phyloP scores from a whole-genome alignment of 2,113 vertebrate species.

The Pomatostomus ruficeps region DNA sequence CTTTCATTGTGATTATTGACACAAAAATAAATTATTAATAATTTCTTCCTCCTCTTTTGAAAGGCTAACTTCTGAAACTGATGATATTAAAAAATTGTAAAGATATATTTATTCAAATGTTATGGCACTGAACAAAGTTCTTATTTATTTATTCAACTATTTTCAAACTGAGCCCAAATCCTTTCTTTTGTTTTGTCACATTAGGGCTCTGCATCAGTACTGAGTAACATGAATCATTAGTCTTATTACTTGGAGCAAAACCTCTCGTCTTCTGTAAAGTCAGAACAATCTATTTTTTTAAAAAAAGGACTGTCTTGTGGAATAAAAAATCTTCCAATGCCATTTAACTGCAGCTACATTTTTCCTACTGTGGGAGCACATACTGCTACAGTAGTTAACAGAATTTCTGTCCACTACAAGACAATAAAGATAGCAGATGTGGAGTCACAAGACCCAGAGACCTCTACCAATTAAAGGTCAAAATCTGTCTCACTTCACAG shows the following conservation, averaged over 20 bases:
- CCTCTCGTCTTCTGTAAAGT: neutral
- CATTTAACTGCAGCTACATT: neutral
- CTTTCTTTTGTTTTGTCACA: neutral
- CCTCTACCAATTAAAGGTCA: constrained; percentile 69
- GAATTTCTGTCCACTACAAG: constrained; percentile 45
- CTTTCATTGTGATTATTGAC: neutral
- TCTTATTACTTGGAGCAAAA: neutral
- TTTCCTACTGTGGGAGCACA: neutral
- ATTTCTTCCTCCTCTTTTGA: neutral
- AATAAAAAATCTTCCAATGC: neutral
- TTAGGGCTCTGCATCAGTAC: neutral
- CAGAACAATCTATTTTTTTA: neutral
- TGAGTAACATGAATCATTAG: neutral
- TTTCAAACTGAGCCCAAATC: neutral
- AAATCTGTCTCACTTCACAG: constrained; percentile 52
- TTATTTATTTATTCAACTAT: neutral
- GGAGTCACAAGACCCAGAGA: constrained; percentile 29
- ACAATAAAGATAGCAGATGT: constrained; percentile 61
- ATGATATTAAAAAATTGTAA: neutral
- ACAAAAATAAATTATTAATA: neutral
- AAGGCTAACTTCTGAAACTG: neutral
- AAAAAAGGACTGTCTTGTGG: neutral
- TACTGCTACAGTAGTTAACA: constrained; percentile 38
- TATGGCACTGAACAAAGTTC: neutral
- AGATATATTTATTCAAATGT: neutral